Evolutionary conservation across 30 jellyfish, hydroid and myxozoan species (phyloP), one percentile per base, ranked within the genome.

Genomic region (Hydractinia echinata): DNA sequence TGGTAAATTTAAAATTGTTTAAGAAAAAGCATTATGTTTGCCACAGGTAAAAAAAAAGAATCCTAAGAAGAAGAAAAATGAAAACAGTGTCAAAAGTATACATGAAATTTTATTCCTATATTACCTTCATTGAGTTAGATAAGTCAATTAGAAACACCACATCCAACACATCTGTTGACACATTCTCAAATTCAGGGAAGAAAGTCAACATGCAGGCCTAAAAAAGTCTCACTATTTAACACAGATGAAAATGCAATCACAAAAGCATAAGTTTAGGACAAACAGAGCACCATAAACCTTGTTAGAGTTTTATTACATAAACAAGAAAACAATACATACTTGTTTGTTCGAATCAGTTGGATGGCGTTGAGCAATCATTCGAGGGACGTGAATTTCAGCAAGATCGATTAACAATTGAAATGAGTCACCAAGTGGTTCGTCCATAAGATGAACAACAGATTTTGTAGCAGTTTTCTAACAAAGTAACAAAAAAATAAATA

Each of bases 301-400:
- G 44, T 30, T 30, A 30, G 44, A 30, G 44, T 30, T 30, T 30
- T 2, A 30, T 30, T 30, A 30, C 44, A 30, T 30, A 30, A 30
- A 30, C 2, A 30, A 30, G 44, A 30, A 30, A 30, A 30, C 44
- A 30, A 30, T 1, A 30, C 44, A 30, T 30, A 85, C 95, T 86
- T 90, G 97, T 53, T 84, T 88, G 53, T 90, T 84, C 7, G 77
- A 49, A 69, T 85, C 90, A 5, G 16, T 76, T 4, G 97, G 97
- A 62, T 61, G 74, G 48, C 81, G 80, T 76, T 90, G 96, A 8
- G 76, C 82, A 87, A 89, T 77, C 97, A 90, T 90, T 51, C 97
- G 74, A 49, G 97, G 97, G 39, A 85, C 95, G 55, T 90, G 97
- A 66, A 90, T 90, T 55, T 90, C 97, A 51, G 97, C 94, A 19